Conservation (phyloP, 2,888 invertebrate species). For the Celastrina argiolus region DNA sequence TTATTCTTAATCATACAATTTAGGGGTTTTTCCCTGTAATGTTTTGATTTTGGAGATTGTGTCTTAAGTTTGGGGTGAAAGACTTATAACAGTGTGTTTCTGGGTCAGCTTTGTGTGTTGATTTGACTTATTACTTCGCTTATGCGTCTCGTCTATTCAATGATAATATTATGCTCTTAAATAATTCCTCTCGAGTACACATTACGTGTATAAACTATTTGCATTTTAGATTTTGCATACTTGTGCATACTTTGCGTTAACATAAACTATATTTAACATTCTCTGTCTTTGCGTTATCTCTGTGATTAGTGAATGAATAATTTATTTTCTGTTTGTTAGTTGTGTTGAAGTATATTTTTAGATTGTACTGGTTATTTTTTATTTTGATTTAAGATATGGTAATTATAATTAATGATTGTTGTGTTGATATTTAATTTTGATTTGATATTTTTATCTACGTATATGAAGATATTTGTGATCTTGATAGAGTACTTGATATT, state of each 20-base stretch:
- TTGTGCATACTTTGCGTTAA: slow-evolving; percentile 19
- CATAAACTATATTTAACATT: slow-evolving; percentile 3
- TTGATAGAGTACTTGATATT: too few relatives aligned
- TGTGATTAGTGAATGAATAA: not conserved
- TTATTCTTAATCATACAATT: too few relatives aligned
- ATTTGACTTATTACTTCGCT: slow-evolving; percentile 22
- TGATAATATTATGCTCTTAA: slow-evolving; percentile 25
- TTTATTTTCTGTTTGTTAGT: not conserved
- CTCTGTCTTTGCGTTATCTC: slow-evolving; percentile 7
- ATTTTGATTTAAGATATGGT: not conserved
- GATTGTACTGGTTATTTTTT: not conserved
- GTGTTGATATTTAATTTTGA: too few relatives aligned
- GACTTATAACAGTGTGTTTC: too few relatives aligned
- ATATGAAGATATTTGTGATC: too few relatives aligned
- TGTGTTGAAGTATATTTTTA: slow-evolving; percentile 2
- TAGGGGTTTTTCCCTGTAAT: too few relatives aligned
- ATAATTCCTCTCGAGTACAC: slow-evolving; percentile 26
- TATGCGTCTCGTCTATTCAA: slow-evolving; percentile 17
- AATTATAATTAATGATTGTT: not conserved
- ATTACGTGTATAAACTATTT: slow-evolving; percentile 29
- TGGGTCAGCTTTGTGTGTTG: slow-evolving; percentile 14
- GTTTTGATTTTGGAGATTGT: too few relatives aligned
- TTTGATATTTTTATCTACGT: too few relatives aligned
- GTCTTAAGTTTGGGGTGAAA: too few relatives aligned
- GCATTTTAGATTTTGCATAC: slow-evolving; percentile 32